Evolutionary conservation across 2,113 vertebrate genomes (phyloP), one percentile per base, ranked within the genome.

Genomic region (Gobio gobio): DNA sequence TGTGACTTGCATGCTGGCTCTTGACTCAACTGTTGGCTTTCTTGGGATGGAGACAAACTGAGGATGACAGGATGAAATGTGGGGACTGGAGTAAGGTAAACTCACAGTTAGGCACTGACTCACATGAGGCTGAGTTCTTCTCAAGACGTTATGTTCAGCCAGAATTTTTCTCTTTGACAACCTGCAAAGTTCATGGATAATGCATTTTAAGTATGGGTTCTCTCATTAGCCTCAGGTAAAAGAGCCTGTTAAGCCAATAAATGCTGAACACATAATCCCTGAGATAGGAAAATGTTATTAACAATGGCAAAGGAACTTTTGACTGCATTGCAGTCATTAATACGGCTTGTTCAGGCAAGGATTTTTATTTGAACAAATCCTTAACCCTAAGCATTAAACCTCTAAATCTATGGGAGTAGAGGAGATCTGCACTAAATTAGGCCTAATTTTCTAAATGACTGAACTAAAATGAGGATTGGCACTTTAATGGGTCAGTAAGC

Each of bases 191-290:
- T 33, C 20, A 83, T 20, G 36, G 20, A 33, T 82, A 33, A 6
- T 56, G 49, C 47, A 47, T 82, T 78, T 73, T 22, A 66, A 45
- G 29, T 16, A 29, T n/a, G 83, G 36, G 43, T 58, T 51, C 5
- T 78, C 8, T n/a, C 22, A 72, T 2, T 78, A 49, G n/a, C 75
- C 59, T 59, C 43, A 18, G 80, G 84, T 78, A 59, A 73, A 54
- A 79, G 22, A 26, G 64, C 49, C 43, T 59, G 75, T 74, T 58
- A 58, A 85, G 66, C 12, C 70, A 77, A 78, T 83, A 83, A 78
- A 79, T 79, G 78, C 54, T n/a, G 74, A 80, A 86, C 75, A 47
- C 70, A 83, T 29, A 63, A 83, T 79, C 47, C 22, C 33, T 58
- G 43, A 83, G 12, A 74, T 49, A 78, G 43, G 47, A 56, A 83